phyloP scores from a whole-genome alignment of 2,888 invertebrate genomes.

The Phania funesta region DNA sequence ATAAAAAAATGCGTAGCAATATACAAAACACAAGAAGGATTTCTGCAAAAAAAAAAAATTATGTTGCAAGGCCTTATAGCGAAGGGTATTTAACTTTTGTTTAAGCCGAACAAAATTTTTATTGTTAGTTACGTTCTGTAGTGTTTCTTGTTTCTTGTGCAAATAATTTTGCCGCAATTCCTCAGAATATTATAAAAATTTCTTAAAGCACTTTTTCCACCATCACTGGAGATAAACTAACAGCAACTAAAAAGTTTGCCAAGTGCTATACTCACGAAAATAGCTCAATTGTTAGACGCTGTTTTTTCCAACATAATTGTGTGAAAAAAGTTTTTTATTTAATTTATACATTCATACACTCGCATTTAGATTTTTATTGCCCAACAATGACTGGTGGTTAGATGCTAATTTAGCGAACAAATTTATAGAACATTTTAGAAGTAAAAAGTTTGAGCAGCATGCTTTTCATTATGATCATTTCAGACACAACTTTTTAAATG shows the following conservation, averaged over 20 bases:
- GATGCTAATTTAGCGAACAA: conserved; percentile 54
- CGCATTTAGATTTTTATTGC: conserved; percentile 46
- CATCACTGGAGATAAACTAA: conserved; percentile 15
- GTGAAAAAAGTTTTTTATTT: conserved; percentile 19
- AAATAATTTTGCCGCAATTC: conserved; percentile 24
- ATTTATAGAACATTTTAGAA: neutral
- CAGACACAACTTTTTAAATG: conserved; percentile 29
- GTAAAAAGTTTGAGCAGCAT: conserved; percentile 21
- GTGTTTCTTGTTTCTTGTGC: conserved; percentile 2
- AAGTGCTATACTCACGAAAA: conserved; percentile 60
- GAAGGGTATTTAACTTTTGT: too few species aligned
- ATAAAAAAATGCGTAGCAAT: too few species aligned
- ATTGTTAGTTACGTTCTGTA: neutral
- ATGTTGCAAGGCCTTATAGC: too few species aligned
- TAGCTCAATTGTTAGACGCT: conserved; percentile 56
- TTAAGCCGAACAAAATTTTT: neutral
- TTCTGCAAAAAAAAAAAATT: too few species aligned
- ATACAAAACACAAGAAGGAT: too few species aligned
- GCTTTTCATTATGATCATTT: conserved; percentile 48
- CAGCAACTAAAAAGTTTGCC: conserved; percentile 24
- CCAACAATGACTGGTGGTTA: conserved; percentile 54
- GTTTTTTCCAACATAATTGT: conserved; percentile 44
- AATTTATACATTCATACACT: too few species aligned
- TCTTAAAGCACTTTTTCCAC: conserved; percentile 35
- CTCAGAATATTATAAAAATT: conserved; percentile 32